Evolutionary conservation across 2,888 invertebrate species (phyloP).

Genomic region (Yponomeuta sedellus): DNA sequence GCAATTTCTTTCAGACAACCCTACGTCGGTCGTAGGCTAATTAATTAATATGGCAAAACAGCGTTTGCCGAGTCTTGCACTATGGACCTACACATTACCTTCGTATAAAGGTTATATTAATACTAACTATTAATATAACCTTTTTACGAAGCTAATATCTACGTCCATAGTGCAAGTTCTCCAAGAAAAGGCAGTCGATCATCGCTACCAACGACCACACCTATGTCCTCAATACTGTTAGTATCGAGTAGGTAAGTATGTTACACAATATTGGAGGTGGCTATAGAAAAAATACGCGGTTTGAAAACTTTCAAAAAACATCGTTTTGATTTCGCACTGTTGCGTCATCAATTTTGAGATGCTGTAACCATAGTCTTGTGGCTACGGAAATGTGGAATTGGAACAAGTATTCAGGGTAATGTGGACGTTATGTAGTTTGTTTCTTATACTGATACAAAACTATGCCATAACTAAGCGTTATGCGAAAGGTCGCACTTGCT

Average conservation of each 20-base stretch:
- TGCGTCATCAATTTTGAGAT: not conserved
- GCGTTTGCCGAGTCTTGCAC: no score
- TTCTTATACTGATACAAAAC: no score
- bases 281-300: not conserved
- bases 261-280: not conserved
- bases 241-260: not conserved
- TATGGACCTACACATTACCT: no score
- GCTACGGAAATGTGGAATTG: not conserved
- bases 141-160: no score
- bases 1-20: no score
- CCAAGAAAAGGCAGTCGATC: not conserved
- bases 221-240: not conserved
- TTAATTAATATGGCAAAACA: no score
- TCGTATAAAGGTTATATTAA: no score
- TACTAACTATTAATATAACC: no score
- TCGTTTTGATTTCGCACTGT: not conserved
- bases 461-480: no score
- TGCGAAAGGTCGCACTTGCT: no score
- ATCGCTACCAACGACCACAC: not conserved
- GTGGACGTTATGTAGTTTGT: not conserved
- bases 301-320: not conserved
- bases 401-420: not conserved
- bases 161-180: not conserved
- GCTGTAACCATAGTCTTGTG: not conserved
- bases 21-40: no score